Evolutionary conservation across 2,113 vertebrate genomes (phyloP).

Genomic region (Bufo gargarizans): DNA sequence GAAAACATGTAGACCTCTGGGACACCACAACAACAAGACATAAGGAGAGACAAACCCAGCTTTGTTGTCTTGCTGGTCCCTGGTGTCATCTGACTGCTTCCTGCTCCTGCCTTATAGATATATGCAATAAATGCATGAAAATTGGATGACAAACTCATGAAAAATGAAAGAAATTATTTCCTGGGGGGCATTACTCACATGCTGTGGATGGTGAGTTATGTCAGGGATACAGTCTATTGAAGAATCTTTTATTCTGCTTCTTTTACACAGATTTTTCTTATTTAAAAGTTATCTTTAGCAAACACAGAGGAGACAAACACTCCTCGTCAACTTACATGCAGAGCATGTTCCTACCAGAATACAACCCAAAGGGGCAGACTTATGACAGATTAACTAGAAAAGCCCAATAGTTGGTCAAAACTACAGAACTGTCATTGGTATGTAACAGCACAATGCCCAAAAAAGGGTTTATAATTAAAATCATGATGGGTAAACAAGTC

Average conservation of each 20-base stretch:
- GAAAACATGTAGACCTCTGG: constrained; percentile 28
- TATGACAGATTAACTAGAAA: background rate
- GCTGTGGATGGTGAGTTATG: background rate
- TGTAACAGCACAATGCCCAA: too few species aligned
- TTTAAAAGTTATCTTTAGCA: background rate
- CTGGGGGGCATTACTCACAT: background rate
- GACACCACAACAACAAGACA: background rate
- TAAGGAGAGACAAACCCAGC: constrained; percentile 7
- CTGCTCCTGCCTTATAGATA: background rate
- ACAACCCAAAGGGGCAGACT: background rate
- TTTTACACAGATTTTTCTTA: background rate
- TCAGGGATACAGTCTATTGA: background rate
- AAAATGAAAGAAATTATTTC: constrained; percentile 26
- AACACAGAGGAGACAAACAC: background rate
- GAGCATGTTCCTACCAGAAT: background rate
- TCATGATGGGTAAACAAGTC: too few species aligned
- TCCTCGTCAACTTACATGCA: background rate
- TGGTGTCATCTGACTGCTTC: background rate
- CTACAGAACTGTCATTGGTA: background rate
- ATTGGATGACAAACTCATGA: constrained; percentile 26
- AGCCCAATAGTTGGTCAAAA: background rate
- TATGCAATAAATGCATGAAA: constrained; percentile 12
- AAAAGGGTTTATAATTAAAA: too few species aligned
- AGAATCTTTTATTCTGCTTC: background rate
- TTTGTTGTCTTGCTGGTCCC: constrained; percentile 16